Evolutionary conservation across 2,888 invertebrate species (phyloP).

Genomic region (Tromatobia lineatoria): DNA sequence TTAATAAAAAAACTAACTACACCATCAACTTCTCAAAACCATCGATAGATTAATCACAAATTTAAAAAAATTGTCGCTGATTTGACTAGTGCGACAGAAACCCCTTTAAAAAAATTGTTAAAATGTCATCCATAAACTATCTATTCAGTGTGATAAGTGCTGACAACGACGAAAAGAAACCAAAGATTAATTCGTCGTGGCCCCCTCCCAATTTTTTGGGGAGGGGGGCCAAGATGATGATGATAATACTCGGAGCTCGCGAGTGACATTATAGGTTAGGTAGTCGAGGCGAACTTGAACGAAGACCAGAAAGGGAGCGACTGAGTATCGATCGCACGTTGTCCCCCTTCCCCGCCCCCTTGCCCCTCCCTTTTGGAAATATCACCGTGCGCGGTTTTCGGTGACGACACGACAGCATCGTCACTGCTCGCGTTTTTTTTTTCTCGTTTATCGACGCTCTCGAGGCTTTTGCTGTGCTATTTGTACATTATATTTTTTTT

Average conservation of each 20-base stretch:
- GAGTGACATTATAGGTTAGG: slow-evolving; percentile 45
- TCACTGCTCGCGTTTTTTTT: slow-evolving; percentile 53
- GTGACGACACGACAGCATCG: slow-evolving; percentile 49
- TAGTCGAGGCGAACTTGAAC: slow-evolving; percentile 26
- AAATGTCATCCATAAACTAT: no score
- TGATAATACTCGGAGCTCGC: not conserved
- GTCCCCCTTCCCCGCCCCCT: slow-evolving; percentile 25
- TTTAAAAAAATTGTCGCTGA: no score
- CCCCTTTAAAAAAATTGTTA: no score
- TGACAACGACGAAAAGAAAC: not conserved
- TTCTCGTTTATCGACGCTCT: slow-evolving; percentile 23
- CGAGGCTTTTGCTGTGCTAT: not conserved
- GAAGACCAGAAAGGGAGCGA: slow-evolving; percentile 59
- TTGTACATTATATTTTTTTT: slow-evolving; percentile 12
- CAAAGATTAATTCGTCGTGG: no score
- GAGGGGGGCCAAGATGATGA: not conserved
- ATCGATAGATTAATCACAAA: no score
- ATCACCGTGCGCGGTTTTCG: slow-evolving; percentile 48
- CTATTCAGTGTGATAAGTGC: not conserved
- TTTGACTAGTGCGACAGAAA: no score
- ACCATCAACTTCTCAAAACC: no score
- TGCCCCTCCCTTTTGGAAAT: slow-evolving; percentile 21
- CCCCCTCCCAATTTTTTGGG: not conserved
- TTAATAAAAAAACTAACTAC: no score
- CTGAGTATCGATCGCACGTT: slow-evolving; percentile 69